phyloP scores from a whole-genome alignment of 2,113 vertebrate species.

The Laticauda colubrina region DNA sequence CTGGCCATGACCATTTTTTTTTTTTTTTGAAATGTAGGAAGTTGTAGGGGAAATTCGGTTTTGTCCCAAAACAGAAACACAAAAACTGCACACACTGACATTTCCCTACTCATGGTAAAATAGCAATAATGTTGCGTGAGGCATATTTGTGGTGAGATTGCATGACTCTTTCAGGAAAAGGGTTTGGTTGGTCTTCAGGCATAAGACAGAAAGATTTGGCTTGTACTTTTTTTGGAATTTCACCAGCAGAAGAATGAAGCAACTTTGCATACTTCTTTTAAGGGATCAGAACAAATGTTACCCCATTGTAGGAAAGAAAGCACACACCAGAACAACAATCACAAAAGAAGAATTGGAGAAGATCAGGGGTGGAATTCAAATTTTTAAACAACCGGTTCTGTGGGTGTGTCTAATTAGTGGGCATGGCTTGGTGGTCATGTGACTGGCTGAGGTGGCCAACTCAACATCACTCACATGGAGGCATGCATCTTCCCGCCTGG shows the following conservation, averaged over 20 bases:
- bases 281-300: background rate
- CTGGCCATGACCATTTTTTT: background rate
- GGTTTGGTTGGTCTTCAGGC: background rate
- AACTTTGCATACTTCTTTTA: background rate
- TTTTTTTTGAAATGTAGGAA: constrained; percentile 2
- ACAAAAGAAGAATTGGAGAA: background rate
- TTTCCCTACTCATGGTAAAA: background rate
- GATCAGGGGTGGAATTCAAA: too few relatives aligned
- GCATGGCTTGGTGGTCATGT: too few relatives aligned
- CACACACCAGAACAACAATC: background rate
- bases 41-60: background rate
- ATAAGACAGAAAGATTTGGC: background rate
- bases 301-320: background rate
- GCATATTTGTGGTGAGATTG: background rate
- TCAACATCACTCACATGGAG: too few relatives aligned
- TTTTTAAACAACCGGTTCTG: too few relatives aligned
- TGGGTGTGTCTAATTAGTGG: too few relatives aligned
- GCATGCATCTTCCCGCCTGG: too few relatives aligned
- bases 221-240: background rate
- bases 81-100: background rate
- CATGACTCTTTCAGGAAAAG: background rate
- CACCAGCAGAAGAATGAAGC: background rate
- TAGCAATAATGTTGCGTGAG: background rate
- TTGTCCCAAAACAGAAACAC: background rate
- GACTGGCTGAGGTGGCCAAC: too few relatives aligned